phyloP scores from a whole-genome alignment of 2,113 vertebrate species.

The Syrrhaptes paradoxus region DNA sequence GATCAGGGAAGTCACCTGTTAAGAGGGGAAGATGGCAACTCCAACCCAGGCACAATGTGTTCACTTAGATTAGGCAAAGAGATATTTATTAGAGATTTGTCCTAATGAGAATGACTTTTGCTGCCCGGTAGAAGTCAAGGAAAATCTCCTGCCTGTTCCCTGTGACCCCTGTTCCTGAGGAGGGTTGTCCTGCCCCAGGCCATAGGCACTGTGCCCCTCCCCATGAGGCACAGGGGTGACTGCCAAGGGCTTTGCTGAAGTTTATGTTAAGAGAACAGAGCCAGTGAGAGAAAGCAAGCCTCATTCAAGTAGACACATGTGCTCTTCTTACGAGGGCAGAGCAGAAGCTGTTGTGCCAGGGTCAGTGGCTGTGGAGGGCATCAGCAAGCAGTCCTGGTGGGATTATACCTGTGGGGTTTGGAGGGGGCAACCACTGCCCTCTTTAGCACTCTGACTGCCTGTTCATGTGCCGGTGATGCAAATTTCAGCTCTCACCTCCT shows the following conservation, averaged over 20 bases:
- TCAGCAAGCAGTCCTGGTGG: not conserved
- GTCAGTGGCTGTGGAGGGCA: not conserved
- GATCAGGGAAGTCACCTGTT: not conserved
- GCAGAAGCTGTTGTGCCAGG: not conserved
- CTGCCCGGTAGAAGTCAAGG: not conserved
- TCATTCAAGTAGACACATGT: not conserved
- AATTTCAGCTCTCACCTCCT: not conserved
- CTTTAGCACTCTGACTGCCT: not conserved
- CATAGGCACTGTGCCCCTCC: accelerated
- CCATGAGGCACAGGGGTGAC: not conserved
- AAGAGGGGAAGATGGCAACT: not conserved
- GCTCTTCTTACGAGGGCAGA: not conserved
- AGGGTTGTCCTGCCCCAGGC: not conserved
- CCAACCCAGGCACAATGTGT: not conserved
- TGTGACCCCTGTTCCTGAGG: not conserved
- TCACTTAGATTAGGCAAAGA: not conserved
- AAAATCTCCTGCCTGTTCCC: not conserved
- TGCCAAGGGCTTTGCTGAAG: not conserved
- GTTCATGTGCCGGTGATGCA: not conserved
- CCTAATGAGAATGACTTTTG: not conserved
- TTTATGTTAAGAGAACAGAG: not conserved
- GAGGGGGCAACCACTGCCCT: accelerated
- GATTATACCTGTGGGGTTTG: not conserved
- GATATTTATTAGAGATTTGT: not conserved
- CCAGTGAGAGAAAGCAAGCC: not conserved